Conservation (phyloP, 2,113 vertebrate species). For the Sebastes fasciatus region DNA sequence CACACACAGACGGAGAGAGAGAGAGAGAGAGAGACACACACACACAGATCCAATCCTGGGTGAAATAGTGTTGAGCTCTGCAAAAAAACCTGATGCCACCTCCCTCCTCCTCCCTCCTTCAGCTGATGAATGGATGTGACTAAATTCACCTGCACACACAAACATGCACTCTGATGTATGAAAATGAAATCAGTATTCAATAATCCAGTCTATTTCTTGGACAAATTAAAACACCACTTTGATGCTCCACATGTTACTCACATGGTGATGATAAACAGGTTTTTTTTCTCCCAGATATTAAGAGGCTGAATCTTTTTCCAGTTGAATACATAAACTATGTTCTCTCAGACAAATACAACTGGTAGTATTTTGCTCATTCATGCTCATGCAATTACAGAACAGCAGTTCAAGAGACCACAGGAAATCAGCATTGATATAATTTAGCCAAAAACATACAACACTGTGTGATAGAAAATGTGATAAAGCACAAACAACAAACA, state of each 20-base stretch:
- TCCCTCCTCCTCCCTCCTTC: constrained; percentile 6
- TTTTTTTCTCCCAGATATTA: neutral
- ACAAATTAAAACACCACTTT: neutral
- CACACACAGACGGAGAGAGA: constrained; percentile 16
- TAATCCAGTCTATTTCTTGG: neutral
- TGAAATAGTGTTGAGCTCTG: constrained; percentile 73
- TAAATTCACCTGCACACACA: neutral
- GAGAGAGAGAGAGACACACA: constrained; percentile 20
- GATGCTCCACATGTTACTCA: neutral
- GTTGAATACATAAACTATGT: neutral
- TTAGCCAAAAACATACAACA: neutral
- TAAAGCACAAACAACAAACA: neutral
- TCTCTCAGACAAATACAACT: neutral
- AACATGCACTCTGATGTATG: neutral
- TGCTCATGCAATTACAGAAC: neutral
- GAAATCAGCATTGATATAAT: no score
- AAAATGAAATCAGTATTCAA: neutral
- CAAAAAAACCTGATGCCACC: constrained; percentile 63
- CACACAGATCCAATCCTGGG: constrained; percentile 23
- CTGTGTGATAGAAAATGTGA: neutral
- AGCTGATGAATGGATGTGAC: constrained; percentile 2
- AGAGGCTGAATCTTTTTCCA: neutral
- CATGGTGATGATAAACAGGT: neutral
- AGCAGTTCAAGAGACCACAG: neutral
- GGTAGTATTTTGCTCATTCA: neutral